Evolutionary conservation across 2,888 invertebrate species (phyloP).

Genomic region (Linnaemya vulpina): DNA sequence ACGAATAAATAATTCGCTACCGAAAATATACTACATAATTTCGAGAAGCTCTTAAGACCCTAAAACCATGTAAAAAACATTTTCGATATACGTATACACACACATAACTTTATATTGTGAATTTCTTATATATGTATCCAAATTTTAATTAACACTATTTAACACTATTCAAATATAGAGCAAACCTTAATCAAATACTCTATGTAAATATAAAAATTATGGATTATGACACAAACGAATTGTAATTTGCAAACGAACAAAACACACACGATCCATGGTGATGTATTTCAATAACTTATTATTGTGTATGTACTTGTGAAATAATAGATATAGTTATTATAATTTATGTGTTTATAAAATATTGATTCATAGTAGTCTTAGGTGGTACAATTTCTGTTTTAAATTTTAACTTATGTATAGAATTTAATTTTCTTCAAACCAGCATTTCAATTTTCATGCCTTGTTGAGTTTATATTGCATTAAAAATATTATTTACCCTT

Average conservation of each 20-base stretch:
- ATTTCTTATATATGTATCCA: not conserved
- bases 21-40: not conserved
- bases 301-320: slow-evolving; percentile 8
- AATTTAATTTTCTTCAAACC: not conserved
- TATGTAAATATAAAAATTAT: slow-evolving; percentile 46
- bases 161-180: slow-evolving; percentile 5
- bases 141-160: slow-evolving; percentile 24
- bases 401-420: slow-evolving; percentile 4
- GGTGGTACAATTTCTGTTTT: slow-evolving; percentile 43
- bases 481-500: slow-evolving; percentile 24
- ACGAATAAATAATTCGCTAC: no score
- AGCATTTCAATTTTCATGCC: not conserved
- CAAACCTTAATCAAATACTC: not conserved
- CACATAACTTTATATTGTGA: not conserved
- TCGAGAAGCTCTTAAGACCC: not conserved
- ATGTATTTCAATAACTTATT: slow-evolving; percentile 11
- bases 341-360: slow-evolving; percentile 5
- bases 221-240: slow-evolving; percentile 24
- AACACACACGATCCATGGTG: not conserved
- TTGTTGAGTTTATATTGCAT: slow-evolving; percentile 32
- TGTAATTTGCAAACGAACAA: slow-evolving; percentile 34
- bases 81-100: not conserved
- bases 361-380: slow-evolving; percentile 35
- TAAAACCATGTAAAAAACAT: not conserved
- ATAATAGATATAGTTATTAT: not conserved